Evolutionary conservation across 30 jellyfish, hydroid and myxozoan genomes (phyloP).

Genomic region (Rhopilema esculentum): DNA sequence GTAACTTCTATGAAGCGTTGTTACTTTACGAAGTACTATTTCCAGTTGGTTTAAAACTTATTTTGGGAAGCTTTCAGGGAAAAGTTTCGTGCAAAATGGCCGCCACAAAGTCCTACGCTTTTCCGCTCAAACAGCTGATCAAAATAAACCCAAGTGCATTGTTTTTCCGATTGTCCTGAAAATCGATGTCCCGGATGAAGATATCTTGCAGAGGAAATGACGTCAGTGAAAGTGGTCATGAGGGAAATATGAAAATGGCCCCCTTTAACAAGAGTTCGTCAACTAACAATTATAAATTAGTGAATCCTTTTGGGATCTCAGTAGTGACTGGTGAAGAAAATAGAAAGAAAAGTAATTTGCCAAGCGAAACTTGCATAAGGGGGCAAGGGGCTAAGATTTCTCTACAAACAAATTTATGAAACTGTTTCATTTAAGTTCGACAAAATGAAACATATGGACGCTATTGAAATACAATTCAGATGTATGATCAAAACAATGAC

Average conservation of each 20-base stretch:
- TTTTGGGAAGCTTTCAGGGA: neutral
- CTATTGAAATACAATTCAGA: no score
- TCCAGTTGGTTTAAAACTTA: neutral
- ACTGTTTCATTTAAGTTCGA: no score
- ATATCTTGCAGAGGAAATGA: constrained; percentile 8
- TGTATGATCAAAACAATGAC: no score
- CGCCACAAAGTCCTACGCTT: neutral
- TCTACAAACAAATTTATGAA: no score
- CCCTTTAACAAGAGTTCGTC: neutral
- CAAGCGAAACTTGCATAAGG: no score
- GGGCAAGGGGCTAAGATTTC: no score
- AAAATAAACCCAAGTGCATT: constrained; percentile 20
- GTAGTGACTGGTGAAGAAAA: no score
- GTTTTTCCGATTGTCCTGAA: constrained; percentile 1
- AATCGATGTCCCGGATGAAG: constrained; percentile 36
- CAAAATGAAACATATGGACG: no score
- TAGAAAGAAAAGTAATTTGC: no score
- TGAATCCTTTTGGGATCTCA: no score
- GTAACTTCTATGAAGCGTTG: neutral
- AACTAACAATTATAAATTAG: no score
- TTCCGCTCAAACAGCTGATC: constrained; percentile 46
- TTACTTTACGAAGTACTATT: neutral
- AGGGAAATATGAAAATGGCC: neutral
- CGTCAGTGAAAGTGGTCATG: neutral
- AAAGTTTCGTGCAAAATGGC: neutral